Evolutionary conservation across 1,140 invertebrate genomes (phyloP), one percentile per base, ranked within the genome.

Genomic region (Cherax quadricarinatus): DNA sequence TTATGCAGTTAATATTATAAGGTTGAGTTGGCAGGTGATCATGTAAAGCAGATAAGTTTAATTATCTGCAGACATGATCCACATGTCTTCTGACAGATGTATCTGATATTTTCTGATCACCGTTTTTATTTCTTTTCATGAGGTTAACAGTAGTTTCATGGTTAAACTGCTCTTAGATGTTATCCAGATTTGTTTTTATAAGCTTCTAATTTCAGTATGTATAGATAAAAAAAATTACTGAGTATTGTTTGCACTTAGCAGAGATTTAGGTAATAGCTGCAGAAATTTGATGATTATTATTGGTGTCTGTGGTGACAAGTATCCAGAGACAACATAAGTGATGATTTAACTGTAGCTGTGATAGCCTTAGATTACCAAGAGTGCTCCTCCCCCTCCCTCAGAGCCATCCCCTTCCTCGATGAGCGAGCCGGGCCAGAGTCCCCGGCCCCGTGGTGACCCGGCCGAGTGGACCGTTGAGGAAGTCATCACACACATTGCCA

Each of bases 401-500:
- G 84, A 88, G 66, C 73, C 87, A n/a, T 79, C 60, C 18, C 83
- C 84, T 12, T 91, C 84, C 1, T 86, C 90, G 18, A 51, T 41
- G n/a, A 91, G 90, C 82, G 89, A 91, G n/a, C 70, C 89, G n/a
- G 79, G 90, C 5, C 84, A 81, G 21, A 91, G 84, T 41, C 85
- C 90, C 16, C 83, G 90, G 41, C 91, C 93, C 12, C 18, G 94
- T 93, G 83, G 94, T 78, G 97, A 98, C 94, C 98, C 98, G 6
- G 96, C 96, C 21, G 97, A 98, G 94, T 99, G 98, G 98, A 97
- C 97, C 12, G 98, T 99, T 86, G 98, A 99, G 95, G 98, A 99
- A 94, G 98, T 99, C 57, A 98, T 99, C 94, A 96, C 97, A 93
- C 97, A 98, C 95, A 98, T 99, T 92, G 97, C 97, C 62, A 96